Base-by-base conservation (phyloP, 2,888 invertebrate genomes). In the Stenurella melanura region DNA sequence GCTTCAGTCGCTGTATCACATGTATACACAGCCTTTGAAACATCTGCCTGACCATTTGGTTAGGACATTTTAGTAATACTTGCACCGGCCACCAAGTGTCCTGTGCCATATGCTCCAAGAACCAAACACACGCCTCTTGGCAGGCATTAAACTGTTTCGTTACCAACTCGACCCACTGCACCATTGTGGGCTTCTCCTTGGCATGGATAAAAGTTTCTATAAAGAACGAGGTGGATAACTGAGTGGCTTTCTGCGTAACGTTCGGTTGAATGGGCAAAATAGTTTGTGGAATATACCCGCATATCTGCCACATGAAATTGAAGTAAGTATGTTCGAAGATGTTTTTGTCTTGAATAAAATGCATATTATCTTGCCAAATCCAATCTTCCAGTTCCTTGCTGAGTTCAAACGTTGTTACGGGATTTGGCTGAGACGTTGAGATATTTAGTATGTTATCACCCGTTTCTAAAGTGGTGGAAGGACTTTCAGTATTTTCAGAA, bases 321-420 rank as follows among this genome's bases (percentile, higher is more conserved):
- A 98, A 98, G 88, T 98, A 98, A 0, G 96, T 96, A 87, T 98
- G 98, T 86, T 98, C 98, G 88, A 98, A 98, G 85, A 98, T 97
- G 88, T 97, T 97, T 87, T 97, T 96, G 89, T 98, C 98, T 87
- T 96, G 96, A 73, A 98, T 91, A 87, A 98, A 98, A 88, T 97
- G 96, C 93, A 96, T 96, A 89, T 98, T 98, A 90, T 98, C 98
- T 87, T 97, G 95, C 98, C 98, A 98, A 83, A 98, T 98, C 98
- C 97, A 98, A 89, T 96, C 95, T 87, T 96, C 96, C 56, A 98
- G 90, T 83, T 97, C 97, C 81, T 94, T 93, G 69, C 93, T 94
- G 5, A 96, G 90, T 81, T 93, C 93, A 82, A 95, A 90, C 6
- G 90, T 86, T 15, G 72, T 54, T 5, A 66, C 34, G 0, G 80